Evolutionary conservation across 2,797 vertebrate genomes (phyloP), one percentile per base, ranked within the genome.

Genomic region (Nasua narica): DNA sequence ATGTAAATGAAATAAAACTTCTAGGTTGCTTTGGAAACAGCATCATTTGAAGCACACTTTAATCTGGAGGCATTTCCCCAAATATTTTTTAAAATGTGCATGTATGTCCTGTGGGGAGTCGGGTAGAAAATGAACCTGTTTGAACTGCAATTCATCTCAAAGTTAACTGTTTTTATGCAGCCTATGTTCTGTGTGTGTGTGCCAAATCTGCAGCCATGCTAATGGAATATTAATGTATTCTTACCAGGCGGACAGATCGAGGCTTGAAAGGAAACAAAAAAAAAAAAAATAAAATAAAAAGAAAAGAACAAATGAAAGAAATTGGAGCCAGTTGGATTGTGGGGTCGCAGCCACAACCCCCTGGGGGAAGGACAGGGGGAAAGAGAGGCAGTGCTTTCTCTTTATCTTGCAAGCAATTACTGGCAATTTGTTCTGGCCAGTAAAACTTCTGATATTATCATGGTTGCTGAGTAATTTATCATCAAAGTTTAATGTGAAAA

Each of bases 401-500:
- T 98, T 98, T 98, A 98, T 99, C 98, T 98, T 98, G 96, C 97
- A 89, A 98, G 98, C 98, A 99, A 99, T 99, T 99, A 99, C 98
- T 98, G 98, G 97, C 98, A 99, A 99, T 99, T 99, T 99, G 99
- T 99, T 99, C 99, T 99, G 98, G 98, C 98, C 98, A 98, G 99
- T 99, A 99, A 99, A 99, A 99, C 98, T 98, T 99, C 98, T 99
- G 98, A 99, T 99, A 99, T 99, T 98, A 99, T 99, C 98, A 98
- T 98, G 98, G 98, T 99, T 99, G 98, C 98, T 99, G 98, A 99
- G 98, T 99, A 99, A 99, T 99, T 99, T 99, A 99, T 99, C 98
- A 99, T 99, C 98, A 98, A 99, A 99, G 98, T 98, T 98, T 99
- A 99, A 99, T 98, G 98, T 98, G 98, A 99, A 99, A 99, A 99